Evolutionary conservation across 2,888 invertebrate species (phyloP).

Genomic region (Agrochola lota): DNA sequence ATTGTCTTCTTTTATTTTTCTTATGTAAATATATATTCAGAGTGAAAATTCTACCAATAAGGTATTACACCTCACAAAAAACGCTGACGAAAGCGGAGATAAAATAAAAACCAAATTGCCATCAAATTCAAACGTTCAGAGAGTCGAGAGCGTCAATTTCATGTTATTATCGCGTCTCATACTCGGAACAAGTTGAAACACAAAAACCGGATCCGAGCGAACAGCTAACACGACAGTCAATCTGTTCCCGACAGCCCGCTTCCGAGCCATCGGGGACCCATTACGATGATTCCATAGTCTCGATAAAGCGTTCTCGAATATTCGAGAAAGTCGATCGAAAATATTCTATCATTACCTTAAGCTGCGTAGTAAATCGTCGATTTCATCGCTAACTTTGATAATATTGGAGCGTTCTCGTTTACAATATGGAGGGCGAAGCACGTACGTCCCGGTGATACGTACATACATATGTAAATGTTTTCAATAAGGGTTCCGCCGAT

Average conservation of each 20-base stretch:
- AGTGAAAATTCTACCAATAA: conserved; percentile 39
- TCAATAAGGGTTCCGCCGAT: conserved; percentile 80
- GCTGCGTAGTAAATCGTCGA: conserved; percentile 79
- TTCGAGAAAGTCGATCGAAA: conserved; percentile 76
- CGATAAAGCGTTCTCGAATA: conserved; percentile 72
- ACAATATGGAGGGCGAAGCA: conserved; percentile 77
- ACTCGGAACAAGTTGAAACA: conserved; percentile 65
- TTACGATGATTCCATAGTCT: conserved; percentile 72
- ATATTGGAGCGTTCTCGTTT: conserved; percentile 74
- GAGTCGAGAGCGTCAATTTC: conserved; percentile 60
- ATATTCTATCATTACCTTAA: conserved; percentile 83
- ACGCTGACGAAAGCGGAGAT: conserved; percentile 50
- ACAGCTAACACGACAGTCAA: conserved; percentile 65
- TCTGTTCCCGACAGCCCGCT: conserved; percentile 58
- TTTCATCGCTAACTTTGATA: conserved; percentile 79
- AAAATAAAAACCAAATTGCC: conserved; percentile 59
- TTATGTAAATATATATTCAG: conserved; percentile 10
- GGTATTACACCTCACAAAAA: conserved; percentile 41
- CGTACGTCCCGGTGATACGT: conserved; percentile 71
- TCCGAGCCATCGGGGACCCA: conserved; percentile 68
- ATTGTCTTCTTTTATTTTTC: conserved; percentile 20
- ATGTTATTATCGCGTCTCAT: conserved; percentile 61
- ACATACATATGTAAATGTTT: conserved; percentile 88
- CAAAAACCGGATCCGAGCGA: conserved; percentile 62
- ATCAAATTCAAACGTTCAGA: conserved; percentile 53